A percentile compares a stretch with the other conserved stretches of the same genome.
phyloP scores from a whole-genome alignment of 2,797 vertebrate species.

The Nothura maculosa region DNA sequence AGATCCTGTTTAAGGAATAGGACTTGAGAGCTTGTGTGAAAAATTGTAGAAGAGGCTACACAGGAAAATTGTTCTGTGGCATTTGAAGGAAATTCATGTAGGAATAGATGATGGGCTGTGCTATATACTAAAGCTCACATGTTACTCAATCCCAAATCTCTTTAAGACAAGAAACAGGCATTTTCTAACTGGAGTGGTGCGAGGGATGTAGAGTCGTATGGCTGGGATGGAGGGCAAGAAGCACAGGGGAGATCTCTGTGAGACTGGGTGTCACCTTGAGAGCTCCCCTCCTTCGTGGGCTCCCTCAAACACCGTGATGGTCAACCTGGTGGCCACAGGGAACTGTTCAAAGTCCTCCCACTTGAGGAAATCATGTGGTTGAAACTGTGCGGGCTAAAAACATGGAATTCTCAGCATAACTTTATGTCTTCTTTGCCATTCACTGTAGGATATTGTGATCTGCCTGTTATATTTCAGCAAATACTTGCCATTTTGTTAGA shows the following conservation, averaged over 20 bases:
- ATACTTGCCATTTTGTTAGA: conserved; percentile 68
- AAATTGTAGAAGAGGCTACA: conserved; percentile 52
- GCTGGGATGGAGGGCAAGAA: not conserved
- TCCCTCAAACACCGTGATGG: conserved; percentile 34
- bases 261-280: not conserved
- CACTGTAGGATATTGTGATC: conserved; percentile 58
- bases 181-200: not conserved
- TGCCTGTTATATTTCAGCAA: conserved; percentile 62
- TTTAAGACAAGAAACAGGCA: not conserved
- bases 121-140: not conserved
- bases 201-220: not conserved
- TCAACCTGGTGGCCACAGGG: conserved; percentile 44
- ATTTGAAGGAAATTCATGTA: not conserved
- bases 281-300: not conserved
- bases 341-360: conserved; percentile 55
- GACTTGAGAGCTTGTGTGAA: conserved; percentile 49
- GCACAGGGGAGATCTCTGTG: not conserved
- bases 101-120: not conserved
- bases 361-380: conserved; percentile 70
- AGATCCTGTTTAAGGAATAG: conserved; percentile 50
- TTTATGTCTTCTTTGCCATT: conserved; percentile 66
- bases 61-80: conserved; percentile 47
- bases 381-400: conserved; percentile 66
- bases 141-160: not conserved
- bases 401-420: conserved; percentile 70